Base-by-base conservation (phyloP, 1,140 invertebrate species). In the Kradibia gibbosae region DNA sequence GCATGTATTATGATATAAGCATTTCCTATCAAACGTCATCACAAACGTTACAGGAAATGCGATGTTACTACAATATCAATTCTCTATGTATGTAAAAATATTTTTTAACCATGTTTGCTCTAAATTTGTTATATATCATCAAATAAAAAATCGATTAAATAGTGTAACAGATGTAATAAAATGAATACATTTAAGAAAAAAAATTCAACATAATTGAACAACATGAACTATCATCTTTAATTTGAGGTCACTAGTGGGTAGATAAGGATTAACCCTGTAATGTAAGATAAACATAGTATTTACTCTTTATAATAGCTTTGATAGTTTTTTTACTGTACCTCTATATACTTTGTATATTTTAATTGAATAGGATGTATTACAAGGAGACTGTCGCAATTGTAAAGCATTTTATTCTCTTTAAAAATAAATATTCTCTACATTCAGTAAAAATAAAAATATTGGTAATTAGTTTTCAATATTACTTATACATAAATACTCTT, bases 251-350 rank as follows among this genome's bases (percentile, higher is more conserved):
- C 4, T 2, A 25, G 34, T 39, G 34, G 28, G 20, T 31, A 15
- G 20, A 11, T 3, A 17, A 50, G 36, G 45, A 75, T 74, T 76
- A 81, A 57, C 55, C 75, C 70, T 74, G 71, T 80, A 80, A 80
- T 65, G 28, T 50, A 39, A 80, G 36, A 73, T 70, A 45, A 73
- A 80, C 48, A 53, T 1, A 8, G 55, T 28, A 3, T 50, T 28
- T 74, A 74, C 55, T 22, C 62, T 74, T 73, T 65, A 39, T 39
- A 42, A 74, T 42, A 36, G 78, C 50, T 80, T 25, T 45, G 25
- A 45, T 22, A 60, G 50, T 42, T 48, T 57, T 72, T 73, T 60
- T 50, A 13, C 36, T 45, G 1, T 50, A 34, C 50, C 42, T 28
- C 1, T 45, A 62, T 48, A 5, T 15, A 53, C 36, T 28, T 57